Percentiles rank a stretch among this genome's conserved stretches.
Conservation (phyloP, 2,888 invertebrate species). For the Sarcophaga carnaria region DNA sequence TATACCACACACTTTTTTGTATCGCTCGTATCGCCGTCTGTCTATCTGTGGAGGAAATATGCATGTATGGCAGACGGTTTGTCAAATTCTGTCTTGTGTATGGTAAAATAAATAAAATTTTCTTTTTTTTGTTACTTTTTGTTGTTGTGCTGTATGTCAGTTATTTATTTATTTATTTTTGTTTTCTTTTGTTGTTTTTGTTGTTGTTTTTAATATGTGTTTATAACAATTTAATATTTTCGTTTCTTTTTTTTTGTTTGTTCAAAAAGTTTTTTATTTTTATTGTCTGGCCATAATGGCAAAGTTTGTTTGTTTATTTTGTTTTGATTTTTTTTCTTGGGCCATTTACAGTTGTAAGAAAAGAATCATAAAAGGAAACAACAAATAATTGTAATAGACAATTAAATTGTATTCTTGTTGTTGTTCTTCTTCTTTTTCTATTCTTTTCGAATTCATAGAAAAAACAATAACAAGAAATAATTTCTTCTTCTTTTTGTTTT, state of each 20-base stretch:
- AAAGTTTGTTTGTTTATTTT: conserved; percentile 43
- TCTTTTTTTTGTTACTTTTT: neutral
- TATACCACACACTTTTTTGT: neutral
- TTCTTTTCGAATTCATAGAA: too few relatives aligned
- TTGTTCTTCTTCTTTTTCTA: too few relatives aligned
- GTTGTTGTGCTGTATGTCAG: neutral
- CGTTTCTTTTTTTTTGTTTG: neutral
- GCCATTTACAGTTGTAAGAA: conserved; percentile 8
- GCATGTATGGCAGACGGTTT: neutral
- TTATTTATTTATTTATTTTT: conserved; percentile 2
- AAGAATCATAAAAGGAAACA: neutral
- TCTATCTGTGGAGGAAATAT: neutral
- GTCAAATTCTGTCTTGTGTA: neutral
- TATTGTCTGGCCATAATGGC: conserved; percentile 38
- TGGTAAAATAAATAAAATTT: neutral
- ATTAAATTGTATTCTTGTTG: too few relatives aligned
- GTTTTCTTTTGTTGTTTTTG: neutral
- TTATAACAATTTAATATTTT: conserved; percentile 55
- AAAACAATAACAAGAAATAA: too few relatives aligned
- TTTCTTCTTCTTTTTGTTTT: too few relatives aligned
- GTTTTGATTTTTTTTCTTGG: neutral
- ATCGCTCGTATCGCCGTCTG: too few relatives aligned
- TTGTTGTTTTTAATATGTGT: conserved; percentile 50
- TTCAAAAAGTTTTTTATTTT: conserved; percentile 27
- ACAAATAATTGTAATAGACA: too few relatives aligned